Base-by-base conservation (phyloP, 2,113 vertebrate genomes). In the Turnix velox region DNA sequence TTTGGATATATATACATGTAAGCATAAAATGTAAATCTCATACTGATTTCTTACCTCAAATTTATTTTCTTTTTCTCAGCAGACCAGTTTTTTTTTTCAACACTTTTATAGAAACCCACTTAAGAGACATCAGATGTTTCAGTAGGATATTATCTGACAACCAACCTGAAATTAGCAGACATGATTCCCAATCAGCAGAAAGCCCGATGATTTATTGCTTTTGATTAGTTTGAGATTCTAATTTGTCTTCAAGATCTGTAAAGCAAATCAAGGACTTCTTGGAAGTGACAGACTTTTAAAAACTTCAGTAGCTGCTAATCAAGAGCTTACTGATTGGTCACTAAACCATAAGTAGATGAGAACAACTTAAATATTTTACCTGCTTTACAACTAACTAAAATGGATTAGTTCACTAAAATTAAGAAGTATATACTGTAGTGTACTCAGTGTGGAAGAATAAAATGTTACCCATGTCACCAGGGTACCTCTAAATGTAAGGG, bases 181-280 rank as follows among this genome's bases (percentile, higher is more conserved):
- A 43, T 84, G 52, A 80, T 94, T 96, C 74, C 46, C 52, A 94
- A 84, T 94, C 80, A 96, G 78, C 78, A 96, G 66, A 96, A 97
- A 94, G 43, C 16, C 46, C 31, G 83, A 90, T 95, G 86, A 96
- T 95, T 76, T 94, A 94, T 91, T 94, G 42, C 48, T 94, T 95
- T 95, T 96, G 87, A 94, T 92, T 92, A 88, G 74, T 88, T 33
- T 89, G 43, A 96, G 88, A 87, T 96, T 51, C 54, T 76, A 57
- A 91, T 96, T 94, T 96, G 82, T 96, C 88, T 95, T 96, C 74
- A 85, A 91, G 81, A 79, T 33, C 52, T 89, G 45, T 57, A 93
- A 94, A 95, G 72, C 43, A 30, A 69, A 71, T 92, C 82, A 92
- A 84, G 96, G 83, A 57, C 66, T 97, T 95, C 83, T 95, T 77